A percentile compares a stretch with the other conserved stretches of the same genome.
phyloP scores from a whole-genome alignment of 2,888 invertebrate genomes.

The Margaritifera margaritifera region DNA sequence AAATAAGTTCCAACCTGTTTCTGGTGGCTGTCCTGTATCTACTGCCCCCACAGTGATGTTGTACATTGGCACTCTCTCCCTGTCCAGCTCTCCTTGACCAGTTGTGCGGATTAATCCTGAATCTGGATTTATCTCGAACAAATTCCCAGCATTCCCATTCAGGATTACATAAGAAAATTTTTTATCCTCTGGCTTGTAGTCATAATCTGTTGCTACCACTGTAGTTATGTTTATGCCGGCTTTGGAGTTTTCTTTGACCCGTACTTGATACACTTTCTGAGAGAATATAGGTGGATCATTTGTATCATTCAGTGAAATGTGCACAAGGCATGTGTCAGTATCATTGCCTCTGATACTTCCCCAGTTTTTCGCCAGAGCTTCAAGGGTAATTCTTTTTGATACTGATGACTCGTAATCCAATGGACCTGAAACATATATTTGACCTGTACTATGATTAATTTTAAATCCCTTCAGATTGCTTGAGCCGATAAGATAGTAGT shows the following conservation, averaged over 20 bases:
- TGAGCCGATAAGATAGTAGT: slow-evolving; percentile 92
- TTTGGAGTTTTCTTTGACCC: slow-evolving; percentile 90
- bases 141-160: slow-evolving; percentile 45
- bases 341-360: slow-evolving; percentile 96
- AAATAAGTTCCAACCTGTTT: slow-evolving; percentile 48
- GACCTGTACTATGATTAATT: slow-evolving; percentile 86
- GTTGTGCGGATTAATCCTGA: slow-evolving; percentile 57
- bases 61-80: slow-evolving; percentile 56
- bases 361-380: slow-evolving; percentile 94
- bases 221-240: slow-evolving; percentile 87
- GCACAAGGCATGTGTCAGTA: slow-evolving; percentile 94
- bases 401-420: slow-evolving; percentile 73
- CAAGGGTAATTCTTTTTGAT: slow-evolving; percentile 74
- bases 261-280: slow-evolving; percentile 83
- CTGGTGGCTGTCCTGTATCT: slow-evolving; percentile 60
- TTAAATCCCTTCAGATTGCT: slow-evolving; percentile 93
- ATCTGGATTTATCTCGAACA: slow-evolving; percentile 51
- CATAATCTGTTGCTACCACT: slow-evolving; percentile 80
- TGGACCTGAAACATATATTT: slow-evolving; percentile 86
- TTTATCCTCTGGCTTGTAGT: slow-evolving; percentile 54
- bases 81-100: slow-evolving; percentile 52
- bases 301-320: slow-evolving; percentile 94
- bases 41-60: slow-evolving; percentile 62
- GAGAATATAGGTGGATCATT: slow-evolving; percentile 96
- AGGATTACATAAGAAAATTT: slow-evolving; percentile 59